Conservation (phyloP, 2,113 vertebrate species). For the rat (Rattus norvegicus) region DNA sequence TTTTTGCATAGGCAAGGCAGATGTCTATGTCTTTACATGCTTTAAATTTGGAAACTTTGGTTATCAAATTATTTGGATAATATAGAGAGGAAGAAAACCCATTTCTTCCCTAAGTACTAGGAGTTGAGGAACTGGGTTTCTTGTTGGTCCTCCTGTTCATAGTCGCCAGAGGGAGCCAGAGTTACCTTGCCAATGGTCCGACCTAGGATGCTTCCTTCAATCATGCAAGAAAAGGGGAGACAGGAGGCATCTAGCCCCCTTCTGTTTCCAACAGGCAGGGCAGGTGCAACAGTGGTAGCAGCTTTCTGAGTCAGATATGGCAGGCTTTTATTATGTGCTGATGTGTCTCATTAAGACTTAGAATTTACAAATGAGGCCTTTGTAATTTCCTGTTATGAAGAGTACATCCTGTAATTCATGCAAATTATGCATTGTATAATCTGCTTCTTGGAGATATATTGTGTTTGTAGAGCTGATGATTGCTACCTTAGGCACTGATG, state of each 20-base stretch:
- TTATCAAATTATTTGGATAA: not conserved
- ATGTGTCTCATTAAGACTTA: not conserved
- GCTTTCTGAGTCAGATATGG: not conserved
- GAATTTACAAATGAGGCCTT: not conserved
- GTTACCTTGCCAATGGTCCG: not conserved
- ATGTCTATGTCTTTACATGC: not conserved
- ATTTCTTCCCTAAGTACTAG: not conserved
- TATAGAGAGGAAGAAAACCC: not conserved
- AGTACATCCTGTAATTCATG: not conserved
- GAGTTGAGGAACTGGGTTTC: not conserved
- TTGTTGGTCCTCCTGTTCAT: not conserved
- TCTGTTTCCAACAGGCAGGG: not conserved
- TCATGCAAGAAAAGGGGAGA: not conserved
- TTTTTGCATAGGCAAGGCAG: not conserved
- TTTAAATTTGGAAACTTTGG: not conserved
- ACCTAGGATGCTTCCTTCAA: not conserved
- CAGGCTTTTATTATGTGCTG: not conserved
- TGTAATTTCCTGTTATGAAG: not conserved
- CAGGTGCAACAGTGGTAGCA: not conserved
- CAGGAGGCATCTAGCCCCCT: not conserved
- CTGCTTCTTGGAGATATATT: not conserved
- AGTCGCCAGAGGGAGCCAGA: slow-evolving; percentile 76
- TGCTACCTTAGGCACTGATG: too few relatives aligned
- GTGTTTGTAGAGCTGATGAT: not conserved
- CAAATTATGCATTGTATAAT: not conserved